Percentiles rank a stretch among this genome's conserved stretches.
These are phyloP conservation scores for Lucilia cuprina DNA, from an alignment of 1,140 invertebrate genomes.

Conservation along the genomic window DNA sequence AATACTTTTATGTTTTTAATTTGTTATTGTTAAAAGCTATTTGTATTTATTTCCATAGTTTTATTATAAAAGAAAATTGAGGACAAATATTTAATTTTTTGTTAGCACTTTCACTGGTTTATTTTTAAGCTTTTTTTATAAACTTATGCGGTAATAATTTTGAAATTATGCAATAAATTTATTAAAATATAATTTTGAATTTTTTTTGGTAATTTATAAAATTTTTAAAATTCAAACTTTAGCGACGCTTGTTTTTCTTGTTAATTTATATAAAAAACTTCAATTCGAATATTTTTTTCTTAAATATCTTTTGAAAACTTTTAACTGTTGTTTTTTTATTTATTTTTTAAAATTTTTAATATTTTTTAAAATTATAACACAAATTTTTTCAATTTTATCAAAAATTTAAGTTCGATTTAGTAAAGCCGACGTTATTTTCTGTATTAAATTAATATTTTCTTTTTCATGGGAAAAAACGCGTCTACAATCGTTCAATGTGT, in stretches of 20 bases:
- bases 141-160: neutral
- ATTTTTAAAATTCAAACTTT: neutral
- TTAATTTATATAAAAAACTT: neutral
- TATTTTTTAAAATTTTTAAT: neutral
- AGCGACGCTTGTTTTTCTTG: neutral
- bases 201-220: neutral
- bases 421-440: conserved; percentile 12
- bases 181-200: neutral
- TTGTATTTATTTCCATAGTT: neutral
- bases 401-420: too few species aligned
- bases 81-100: neutral
- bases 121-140: neutral
- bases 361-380: neutral
- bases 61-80: neutral
- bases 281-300: too few species aligned
- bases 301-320: too few species aligned
- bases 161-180: neutral
- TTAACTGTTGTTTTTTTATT: neutral
- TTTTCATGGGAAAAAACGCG: conserved; percentile 26
- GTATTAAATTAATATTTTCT: neutral
- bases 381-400: neutral
- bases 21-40: neutral
- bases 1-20: neutral
- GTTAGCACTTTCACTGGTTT: neutral
- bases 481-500: conserved; percentile 41